Conservation (phyloP, 30 jellyfish, hydroid and myxozoan species). For the Pelagia noctiluca region DNA sequence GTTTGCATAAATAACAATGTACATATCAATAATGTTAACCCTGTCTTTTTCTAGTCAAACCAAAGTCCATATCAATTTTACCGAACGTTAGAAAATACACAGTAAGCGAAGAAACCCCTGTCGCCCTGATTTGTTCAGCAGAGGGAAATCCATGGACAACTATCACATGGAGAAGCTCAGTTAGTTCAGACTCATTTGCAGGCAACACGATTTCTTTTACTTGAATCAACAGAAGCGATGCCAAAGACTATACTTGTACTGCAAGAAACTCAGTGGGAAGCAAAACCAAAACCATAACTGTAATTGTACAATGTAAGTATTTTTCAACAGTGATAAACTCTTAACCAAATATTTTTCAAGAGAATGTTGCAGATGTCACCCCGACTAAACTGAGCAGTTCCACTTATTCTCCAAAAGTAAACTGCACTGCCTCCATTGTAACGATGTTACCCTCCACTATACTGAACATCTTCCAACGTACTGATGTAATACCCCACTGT, state of each 20-base stretch:
- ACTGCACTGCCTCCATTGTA: too few species aligned
- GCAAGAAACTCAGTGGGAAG: background rate
- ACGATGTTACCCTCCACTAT: too few species aligned
- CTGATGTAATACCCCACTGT: too few species aligned
- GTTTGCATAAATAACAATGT: too few species aligned
- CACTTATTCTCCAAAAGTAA: too few species aligned
- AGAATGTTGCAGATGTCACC: too few species aligned
- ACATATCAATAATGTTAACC: too few species aligned
- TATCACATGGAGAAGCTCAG: background rate
- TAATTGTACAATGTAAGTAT: background rate
- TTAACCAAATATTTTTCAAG: too few species aligned
- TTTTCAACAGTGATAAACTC: too few species aligned
- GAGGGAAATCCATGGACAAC: background rate
- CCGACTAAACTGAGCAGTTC: too few species aligned
- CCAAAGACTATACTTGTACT: background rate
- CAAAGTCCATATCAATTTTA: background rate
- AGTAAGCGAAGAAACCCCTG: background rate
- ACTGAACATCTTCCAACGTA: too few species aligned
- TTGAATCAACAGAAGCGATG: background rate
- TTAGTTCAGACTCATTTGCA: background rate
- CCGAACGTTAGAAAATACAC: background rate
- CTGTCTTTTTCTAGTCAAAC: background rate
- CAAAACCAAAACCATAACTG: background rate
- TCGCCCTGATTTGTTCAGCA: background rate
- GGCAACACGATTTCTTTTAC: background rate